Conservation (phyloP, 2,797 vertebrate genomes). For the Hapalemur alaotrensis region DNA sequence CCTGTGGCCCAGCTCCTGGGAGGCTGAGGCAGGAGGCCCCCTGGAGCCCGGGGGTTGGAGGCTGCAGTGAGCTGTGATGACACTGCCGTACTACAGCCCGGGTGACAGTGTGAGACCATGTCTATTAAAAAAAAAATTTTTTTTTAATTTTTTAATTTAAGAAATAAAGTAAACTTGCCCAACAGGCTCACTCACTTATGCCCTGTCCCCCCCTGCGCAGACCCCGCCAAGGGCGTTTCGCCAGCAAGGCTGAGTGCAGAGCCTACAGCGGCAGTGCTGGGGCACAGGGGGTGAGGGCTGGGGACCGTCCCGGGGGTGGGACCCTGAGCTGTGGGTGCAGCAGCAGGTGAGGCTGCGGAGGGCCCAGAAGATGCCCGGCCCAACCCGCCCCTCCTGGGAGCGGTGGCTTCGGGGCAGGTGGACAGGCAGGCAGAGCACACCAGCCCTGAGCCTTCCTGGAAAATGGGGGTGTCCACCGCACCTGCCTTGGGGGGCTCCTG, state of each 20-base stretch:
- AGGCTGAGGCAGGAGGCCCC: no score
- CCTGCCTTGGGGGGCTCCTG: not conserved
- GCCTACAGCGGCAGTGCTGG: not conserved
- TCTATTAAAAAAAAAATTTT: no score
- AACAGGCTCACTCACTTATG: not conserved
- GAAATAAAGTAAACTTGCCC: no score
- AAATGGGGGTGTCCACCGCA: not conserved
- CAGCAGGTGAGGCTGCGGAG: not conserved
- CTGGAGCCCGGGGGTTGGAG: no score
- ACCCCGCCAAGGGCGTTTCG: not conserved
- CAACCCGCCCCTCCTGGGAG: fast-evolving
- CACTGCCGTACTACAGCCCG: no score
- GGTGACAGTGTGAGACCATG: no score
- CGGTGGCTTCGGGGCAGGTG: not conserved
- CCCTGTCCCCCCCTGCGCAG: not conserved
- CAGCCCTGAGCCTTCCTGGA: not conserved
- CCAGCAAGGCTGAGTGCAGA: not conserved
- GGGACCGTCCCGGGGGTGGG: fast-evolving
- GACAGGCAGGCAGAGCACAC: no score
- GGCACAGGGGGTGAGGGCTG: not conserved
- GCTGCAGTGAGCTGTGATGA: no score
- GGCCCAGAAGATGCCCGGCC: not conserved
- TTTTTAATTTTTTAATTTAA: no score
- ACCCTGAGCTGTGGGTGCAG: not conserved
- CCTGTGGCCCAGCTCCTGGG: no score